Conservation (phyloP, 1,140 invertebrate genomes). For the Drosophila athabasca region DNA sequence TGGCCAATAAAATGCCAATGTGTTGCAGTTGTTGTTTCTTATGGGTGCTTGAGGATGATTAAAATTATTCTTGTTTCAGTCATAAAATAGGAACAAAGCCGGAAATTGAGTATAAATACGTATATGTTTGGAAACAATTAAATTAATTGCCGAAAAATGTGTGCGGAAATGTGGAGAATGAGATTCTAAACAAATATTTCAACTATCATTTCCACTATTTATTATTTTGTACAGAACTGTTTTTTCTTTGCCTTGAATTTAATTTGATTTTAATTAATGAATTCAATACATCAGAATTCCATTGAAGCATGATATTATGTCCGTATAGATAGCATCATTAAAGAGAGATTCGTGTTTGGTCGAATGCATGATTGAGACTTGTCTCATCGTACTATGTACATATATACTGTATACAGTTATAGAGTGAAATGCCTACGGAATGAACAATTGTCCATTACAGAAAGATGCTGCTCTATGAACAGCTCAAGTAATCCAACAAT, state of each 20-base stretch:
- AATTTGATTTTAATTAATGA: slow-evolving; percentile 33
- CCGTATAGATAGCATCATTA: slow-evolving; percentile 21
- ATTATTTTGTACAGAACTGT: too few relatives aligned
- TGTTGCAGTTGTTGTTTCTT: slow-evolving; percentile 33
- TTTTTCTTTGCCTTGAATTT: neutral
- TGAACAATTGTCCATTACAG: too few relatives aligned
- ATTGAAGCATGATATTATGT: slow-evolving; percentile 38
- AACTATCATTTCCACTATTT: too few relatives aligned
- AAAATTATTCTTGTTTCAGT: slow-evolving; percentile 46
- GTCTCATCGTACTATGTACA: too few relatives aligned
- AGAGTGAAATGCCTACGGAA: too few relatives aligned
- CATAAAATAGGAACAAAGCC: slow-evolving; percentile 41
- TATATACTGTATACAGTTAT: too few relatives aligned
- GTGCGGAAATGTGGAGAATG: too few relatives aligned
- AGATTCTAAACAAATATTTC: too few relatives aligned
- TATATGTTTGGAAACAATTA: slow-evolving; percentile 11
- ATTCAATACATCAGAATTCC: slow-evolving; percentile 14
- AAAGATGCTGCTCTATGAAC: too few relatives aligned
- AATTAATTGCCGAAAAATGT: slow-evolving; percentile 5
- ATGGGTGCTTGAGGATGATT: slow-evolving; percentile 56
- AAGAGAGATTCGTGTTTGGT: slow-evolving; percentile 8
- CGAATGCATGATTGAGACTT: slow-evolving; percentile 18
- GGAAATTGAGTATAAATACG: neutral
- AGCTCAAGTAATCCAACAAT: too few relatives aligned
- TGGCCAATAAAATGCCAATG: slow-evolving; percentile 61